These are phyloP conservation scores for Hypselothyrea guttata DNA, from an alignment of 2,888 invertebrate genomes.

Conservation along the genomic window DNA sequence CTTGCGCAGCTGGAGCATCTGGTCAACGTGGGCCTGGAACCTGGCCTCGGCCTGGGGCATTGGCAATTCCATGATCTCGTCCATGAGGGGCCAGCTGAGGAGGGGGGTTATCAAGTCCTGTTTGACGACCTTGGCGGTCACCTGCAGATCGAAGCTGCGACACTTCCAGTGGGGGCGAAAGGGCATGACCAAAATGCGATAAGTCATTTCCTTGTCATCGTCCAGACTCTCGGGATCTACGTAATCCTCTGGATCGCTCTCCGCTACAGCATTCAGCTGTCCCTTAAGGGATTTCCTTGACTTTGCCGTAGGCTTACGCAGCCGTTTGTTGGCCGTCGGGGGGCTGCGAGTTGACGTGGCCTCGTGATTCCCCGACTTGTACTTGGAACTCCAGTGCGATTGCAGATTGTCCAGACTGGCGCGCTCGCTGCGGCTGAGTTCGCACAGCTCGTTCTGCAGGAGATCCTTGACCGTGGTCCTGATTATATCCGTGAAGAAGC, in stretches of 20 bases:
- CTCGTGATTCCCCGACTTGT: not conserved
- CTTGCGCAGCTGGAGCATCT: too few relatives aligned
- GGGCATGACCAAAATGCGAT: conserved; percentile 13
- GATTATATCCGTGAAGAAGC: conserved; percentile 14
- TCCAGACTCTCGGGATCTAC: conserved; percentile 7
- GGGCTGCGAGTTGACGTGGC: conserved; percentile 4
- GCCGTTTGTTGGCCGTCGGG: not conserved
- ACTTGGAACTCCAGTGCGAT: conserved; percentile 15
- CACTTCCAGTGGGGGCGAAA: conserved; percentile 16
- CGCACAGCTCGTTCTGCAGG: not conserved
- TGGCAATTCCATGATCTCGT: conserved; percentile 30
- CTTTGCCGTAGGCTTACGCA: not conserved
- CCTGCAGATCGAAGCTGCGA: conserved; percentile 18
- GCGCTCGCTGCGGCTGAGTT: not conserved
- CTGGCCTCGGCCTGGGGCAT: not conserved
- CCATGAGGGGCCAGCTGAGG: conserved; percentile 30
- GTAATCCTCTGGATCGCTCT: not conserved
- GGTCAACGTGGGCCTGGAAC: conserved; percentile 9
- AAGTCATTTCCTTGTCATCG: conserved; percentile 14
- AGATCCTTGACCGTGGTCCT: conserved; percentile 1
- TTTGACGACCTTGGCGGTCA: conserved; percentile 17
- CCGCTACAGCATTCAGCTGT: not conserved
- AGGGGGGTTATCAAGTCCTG: conserved; percentile 18
- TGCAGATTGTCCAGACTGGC: conserved; percentile 1
- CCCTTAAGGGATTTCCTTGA: too few relatives aligned